A percentile compares a stretch with the other conserved stretches of the same genome.
Evolutionary conservation across 37 sponge, comb jelly and placozoan genomes (phyloP).

Genomic region (Oscarella lobularis): DNA sequence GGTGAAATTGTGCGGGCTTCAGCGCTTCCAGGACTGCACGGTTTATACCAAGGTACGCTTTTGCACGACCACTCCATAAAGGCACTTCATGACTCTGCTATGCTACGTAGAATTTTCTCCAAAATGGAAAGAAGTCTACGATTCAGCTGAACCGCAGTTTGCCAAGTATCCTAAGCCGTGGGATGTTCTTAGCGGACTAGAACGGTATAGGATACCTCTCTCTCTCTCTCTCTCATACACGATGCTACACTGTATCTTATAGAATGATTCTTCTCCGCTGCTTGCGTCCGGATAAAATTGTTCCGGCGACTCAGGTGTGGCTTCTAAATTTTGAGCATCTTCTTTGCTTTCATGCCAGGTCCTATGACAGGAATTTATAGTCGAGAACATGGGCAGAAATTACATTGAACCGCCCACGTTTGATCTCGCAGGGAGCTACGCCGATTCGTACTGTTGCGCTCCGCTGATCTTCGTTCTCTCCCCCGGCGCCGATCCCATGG

Average conservation of each 20-base stretch:
- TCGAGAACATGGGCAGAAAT: slow-evolving; percentile 69
- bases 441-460: slow-evolving; percentile 86
- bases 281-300: slow-evolving; percentile 83
- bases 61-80: too few relatives aligned
- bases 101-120: not conserved
- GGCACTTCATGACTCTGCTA: too few relatives aligned
- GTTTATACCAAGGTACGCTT: too few relatives aligned
- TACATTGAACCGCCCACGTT: slow-evolving; percentile 98
- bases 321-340: too few relatives aligned
- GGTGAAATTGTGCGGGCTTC: slow-evolving; percentile 95
- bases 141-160: slow-evolving; percentile 70
- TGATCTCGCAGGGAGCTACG: slow-evolving; percentile 88
- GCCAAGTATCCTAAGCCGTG: slow-evolving; percentile 61
- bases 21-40: slow-evolving; percentile 58
- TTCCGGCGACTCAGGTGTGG: slow-evolving; percentile 79
- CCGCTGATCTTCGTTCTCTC: slow-evolving; percentile 97
- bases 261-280: slow-evolving; percentile 83
- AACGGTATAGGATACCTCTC: too few relatives aligned
- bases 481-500: slow-evolving; percentile 99
- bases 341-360: too few relatives aligned
- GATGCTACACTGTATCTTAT: too few relatives aligned
- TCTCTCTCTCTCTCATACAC: too few relatives aligned
- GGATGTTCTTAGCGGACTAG: slow-evolving; percentile 53
- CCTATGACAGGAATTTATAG: slow-evolving; percentile 78
- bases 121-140: slow-evolving; percentile 88